Base-by-base conservation (phyloP, 1,140 invertebrate genomes). In the Achatina immaculata region DNA sequence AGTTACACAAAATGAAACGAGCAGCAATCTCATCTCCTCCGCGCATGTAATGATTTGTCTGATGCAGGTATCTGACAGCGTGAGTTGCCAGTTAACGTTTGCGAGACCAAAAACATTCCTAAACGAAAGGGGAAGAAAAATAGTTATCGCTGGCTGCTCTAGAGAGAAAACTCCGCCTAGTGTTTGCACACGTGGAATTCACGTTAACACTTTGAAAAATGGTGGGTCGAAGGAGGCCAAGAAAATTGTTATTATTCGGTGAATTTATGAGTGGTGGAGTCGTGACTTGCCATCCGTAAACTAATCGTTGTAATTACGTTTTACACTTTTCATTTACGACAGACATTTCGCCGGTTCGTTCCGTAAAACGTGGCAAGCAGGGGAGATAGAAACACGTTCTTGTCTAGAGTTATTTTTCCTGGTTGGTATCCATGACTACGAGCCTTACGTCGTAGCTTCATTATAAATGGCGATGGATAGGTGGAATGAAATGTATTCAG, bases 151-250 rank as follows among this genome's bases (percentile, higher is more conserved):
- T n/a, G n/a, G n/a, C n/a, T n/a, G n/a, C n/a, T n/a, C 58, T 6
- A 31, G 58, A 62, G 31, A 31, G 58, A 4, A 6, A 55, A 21
- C 48, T 9, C 24, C 58, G 31, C 4, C 58, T 2, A 62, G 68
- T 74, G 69, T 81, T 65, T 74, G 51, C 66, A 4, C 72, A 75
- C 31, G 80, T 43, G 65, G 36, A 71, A 34, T 36, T 21, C 24
- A 31, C n/a, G 66, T 78, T 71, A 71, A 16, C 51, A 51, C 34
- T 45, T 1, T 31, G 36, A 48, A 36, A 31, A 72, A 69, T 58
- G n/a, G n/a, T n/a, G n/a, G n/a, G n/a, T n/a, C n/a, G n/a, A n/a
- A n/a, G n/a, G n/a, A n/a, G n/a, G n/a, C n/a, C 71, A 42, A 34
- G 31, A 40, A 69, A 71, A 58, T 40, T 69, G 62, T 77, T 81